A percentile compares a stretch with the other conserved stretches of the same genome.
These are phyloP conservation scores for Apotomis turbidana DNA, from an alignment of 2,888 invertebrate genomes.

Conservation along the genomic window DNA sequence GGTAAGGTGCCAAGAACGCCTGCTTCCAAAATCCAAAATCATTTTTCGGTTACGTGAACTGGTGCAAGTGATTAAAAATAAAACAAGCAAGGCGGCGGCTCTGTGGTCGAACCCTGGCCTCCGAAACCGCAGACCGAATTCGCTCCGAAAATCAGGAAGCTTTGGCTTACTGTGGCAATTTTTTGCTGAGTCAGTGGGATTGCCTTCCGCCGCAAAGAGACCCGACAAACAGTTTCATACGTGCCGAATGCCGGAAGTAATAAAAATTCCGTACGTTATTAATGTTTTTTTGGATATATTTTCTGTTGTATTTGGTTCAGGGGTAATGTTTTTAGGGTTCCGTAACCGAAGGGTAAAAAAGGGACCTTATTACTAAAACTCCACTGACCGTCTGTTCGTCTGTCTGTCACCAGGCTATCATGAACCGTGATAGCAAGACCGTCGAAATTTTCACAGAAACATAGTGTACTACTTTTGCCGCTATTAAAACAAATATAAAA, in stretches of 20 bases:
- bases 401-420: no score
- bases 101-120: slow-evolving; percentile 45
- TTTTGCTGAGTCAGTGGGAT: slow-evolving; percentile 59
- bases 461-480: no score
- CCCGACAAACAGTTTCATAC: slow-evolving; percentile 44
- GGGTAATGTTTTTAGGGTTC: background rate
- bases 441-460: no score
- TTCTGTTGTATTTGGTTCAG: background rate
- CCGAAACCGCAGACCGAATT: slow-evolving; percentile 61
- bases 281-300: slow-evolving; percentile 17
- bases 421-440: no score
- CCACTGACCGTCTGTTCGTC: no score
- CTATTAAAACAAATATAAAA: no score
- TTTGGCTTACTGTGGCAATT: slow-evolving; percentile 55
- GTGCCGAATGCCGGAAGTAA: slow-evolving; percentile 35
- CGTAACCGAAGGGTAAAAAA: background rate
- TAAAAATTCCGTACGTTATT: slow-evolving; percentile 27
- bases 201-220: slow-evolving; percentile 50
- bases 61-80: slow-evolving; percentile 10
- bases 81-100: slow-evolving; percentile 2
- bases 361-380: no score
- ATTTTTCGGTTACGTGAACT: background rate
- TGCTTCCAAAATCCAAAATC: no score
- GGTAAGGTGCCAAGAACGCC: no score
- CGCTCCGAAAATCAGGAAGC: slow-evolving; percentile 58